Percentiles rank a stretch among this genome's conserved stretches.
These are phyloP conservation scores for Erannis defoliaria DNA, from an alignment of 2,888 invertebrate genomes.

Conservation along the genomic window DNA sequence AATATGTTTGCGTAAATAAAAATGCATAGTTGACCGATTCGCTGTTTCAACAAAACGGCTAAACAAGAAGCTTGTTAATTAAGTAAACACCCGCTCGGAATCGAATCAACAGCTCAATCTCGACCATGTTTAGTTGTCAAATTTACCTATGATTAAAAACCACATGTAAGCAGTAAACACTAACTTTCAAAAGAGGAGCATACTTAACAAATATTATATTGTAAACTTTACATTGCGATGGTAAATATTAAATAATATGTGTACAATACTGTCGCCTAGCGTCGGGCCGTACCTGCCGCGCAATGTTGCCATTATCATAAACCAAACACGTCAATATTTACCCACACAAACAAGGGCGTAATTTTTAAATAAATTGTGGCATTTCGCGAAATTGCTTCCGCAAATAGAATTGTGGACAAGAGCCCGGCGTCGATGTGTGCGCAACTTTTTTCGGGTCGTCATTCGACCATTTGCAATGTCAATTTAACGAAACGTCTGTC, in stretches of 20 bases:
- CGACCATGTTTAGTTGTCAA: slow-evolving; percentile 71
- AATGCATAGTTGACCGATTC: slow-evolving; percentile 40
- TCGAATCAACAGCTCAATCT: slow-evolving; percentile 59
- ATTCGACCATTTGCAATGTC: slow-evolving; percentile 64
- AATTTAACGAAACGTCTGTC: slow-evolving; percentile 50
- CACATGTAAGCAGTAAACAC: slow-evolving; percentile 77
- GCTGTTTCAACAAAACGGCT: slow-evolving; percentile 40
- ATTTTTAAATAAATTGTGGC: slow-evolving; percentile 88
- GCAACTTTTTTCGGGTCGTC: slow-evolving; percentile 75
- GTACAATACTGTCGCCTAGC: slow-evolving; percentile 82
- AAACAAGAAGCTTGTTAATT: slow-evolving; percentile 48
- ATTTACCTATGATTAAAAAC: slow-evolving; percentile 83
- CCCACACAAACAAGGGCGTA: slow-evolving; percentile 85
- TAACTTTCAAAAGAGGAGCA: slow-evolving; percentile 82
- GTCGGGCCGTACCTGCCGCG: slow-evolving; percentile 73
- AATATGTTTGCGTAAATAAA: slow-evolving; percentile 20
- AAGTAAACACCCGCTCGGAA: slow-evolving; percentile 49
- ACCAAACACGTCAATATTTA: slow-evolving; percentile 87
- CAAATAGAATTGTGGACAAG: slow-evolving; percentile 83
- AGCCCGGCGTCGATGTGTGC: slow-evolving; percentile 72
- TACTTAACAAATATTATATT: slow-evolving; percentile 85
- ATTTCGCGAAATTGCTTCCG: slow-evolving; percentile 85
- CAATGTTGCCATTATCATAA: slow-evolving; percentile 86
- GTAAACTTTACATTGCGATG: slow-evolving; percentile 82
- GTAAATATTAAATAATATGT: slow-evolving; percentile 86